Evolutionary conservation across 2,888 invertebrate species (phyloP).

Genomic region (Tubiluchus corallicola): DNA sequence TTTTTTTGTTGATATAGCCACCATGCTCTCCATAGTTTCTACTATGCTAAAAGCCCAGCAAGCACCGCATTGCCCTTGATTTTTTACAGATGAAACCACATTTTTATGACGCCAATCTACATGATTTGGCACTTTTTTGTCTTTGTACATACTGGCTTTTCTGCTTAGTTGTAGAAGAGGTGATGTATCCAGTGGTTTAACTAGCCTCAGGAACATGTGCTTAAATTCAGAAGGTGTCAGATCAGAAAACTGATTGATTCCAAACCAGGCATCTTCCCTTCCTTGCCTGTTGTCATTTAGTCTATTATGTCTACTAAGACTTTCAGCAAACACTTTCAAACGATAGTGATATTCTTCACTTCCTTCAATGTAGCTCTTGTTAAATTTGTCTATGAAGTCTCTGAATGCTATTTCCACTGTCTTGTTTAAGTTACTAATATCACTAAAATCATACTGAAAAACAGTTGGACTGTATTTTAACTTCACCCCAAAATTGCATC

Average conservation of each 20-base stretch:
- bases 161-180: too few species aligned
- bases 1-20: conserved; percentile 40
- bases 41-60: conserved; percentile 67
- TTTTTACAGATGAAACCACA: conserved; percentile 44
- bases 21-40: conserved; percentile 54
- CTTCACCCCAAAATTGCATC: too few species aligned
- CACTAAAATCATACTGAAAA: too few species aligned
- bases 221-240: conserved; percentile 41
- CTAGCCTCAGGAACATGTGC: too few species aligned
- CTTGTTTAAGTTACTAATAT: too few species aligned
- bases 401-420: conserved; percentile 32
- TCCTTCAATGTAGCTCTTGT: conserved; percentile 36
- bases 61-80: conserved; percentile 58
- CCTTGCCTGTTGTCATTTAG: conserved; percentile 29
- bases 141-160: too few species aligned
- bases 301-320: conserved; percentile 33
- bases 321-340: conserved; percentile 37
- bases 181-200: too few species aligned
- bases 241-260: conserved; percentile 42
- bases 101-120: conserved; percentile 47
- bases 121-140: too few species aligned
- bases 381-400: conserved; percentile 35
- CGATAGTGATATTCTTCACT: conserved; percentile 35
- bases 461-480: too few species aligned
- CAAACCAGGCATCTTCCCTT: conserved; percentile 34